phyloP scores from a whole-genome alignment of 2,888 invertebrate species.

The Phorcus lineatus region DNA sequence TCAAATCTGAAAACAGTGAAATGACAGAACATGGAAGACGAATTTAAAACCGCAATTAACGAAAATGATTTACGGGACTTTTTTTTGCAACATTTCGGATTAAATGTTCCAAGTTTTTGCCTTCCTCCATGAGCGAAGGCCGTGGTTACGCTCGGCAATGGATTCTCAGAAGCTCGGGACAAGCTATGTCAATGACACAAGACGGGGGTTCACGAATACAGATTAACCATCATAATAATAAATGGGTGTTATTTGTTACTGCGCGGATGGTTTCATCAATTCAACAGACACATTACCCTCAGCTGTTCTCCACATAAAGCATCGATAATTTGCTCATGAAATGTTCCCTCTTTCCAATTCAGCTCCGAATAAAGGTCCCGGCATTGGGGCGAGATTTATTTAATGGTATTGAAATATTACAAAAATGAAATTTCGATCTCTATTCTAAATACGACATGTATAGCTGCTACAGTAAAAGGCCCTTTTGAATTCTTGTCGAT shows the following conservation, averaged over 20 bases:
- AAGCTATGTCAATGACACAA: too few relatives aligned
- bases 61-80: not conserved
- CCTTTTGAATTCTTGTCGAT: conserved; percentile 5
- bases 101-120: not conserved
- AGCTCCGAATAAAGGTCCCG: not conserved
- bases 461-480: not conserved
- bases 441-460: conserved; percentile 15
- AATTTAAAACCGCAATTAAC: conserved; percentile 1
- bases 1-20: not conserved
- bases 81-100: conserved; percentile 1
- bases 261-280: not conserved
- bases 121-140: not conserved
- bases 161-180: too few relatives aligned
- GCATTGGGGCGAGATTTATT: conserved; percentile 10
- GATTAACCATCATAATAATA: conserved; percentile 12
- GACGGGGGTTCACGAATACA: too few relatives aligned
- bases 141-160: too few relatives aligned
- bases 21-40: not conserved
- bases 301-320: not conserved
- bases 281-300: conserved; percentile 16
- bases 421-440: conserved; percentile 23
- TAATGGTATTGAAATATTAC: conserved; percentile 15
- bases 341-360: not conserved
- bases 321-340: not conserved
- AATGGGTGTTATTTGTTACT: conserved; percentile 12